phyloP scores from a whole-genome alignment of 2,888 invertebrate species.

The Steromphala cineraria region DNA sequence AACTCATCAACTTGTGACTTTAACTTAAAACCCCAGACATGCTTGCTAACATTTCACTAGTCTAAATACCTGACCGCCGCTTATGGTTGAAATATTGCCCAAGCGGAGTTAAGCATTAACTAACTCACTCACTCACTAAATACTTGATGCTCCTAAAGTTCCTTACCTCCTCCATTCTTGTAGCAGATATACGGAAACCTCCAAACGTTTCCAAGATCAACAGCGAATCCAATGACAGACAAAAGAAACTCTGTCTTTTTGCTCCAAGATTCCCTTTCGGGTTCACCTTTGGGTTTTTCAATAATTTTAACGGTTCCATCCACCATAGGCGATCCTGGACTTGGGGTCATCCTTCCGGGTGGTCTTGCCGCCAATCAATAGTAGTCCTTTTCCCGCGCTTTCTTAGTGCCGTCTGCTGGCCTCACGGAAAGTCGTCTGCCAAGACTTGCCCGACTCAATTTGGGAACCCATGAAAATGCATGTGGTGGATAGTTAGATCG shows the following conservation, averaged over 20 bases:
- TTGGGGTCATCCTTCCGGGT: slow-evolving; percentile 36
- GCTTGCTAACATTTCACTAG: too few relatives aligned
- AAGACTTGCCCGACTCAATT: slow-evolving; percentile 17
- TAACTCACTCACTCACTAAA: too few relatives aligned
- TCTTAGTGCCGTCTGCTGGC: slow-evolving; percentile 17
- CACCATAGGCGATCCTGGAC: slow-evolving; percentile 41
- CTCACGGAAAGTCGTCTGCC: slow-evolving; percentile 4
- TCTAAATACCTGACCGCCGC: too few relatives aligned
- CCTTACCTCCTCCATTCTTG: slow-evolving; percentile 94
- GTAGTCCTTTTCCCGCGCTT: slow-evolving; percentile 23
- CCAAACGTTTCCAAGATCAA: slow-evolving; percentile 96
- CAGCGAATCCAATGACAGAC: slow-evolving; percentile 97
- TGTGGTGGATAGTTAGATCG: slow-evolving; percentile 9
- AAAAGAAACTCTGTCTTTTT: slow-evolving; percentile 95
- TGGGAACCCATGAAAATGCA: slow-evolving; percentile 30
- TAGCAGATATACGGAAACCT: slow-evolving; percentile 94
- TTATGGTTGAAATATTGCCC: too few relatives aligned
- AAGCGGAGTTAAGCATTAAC: too few relatives aligned
- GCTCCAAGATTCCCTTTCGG: slow-evolving; percentile 86
- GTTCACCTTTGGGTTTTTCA: slow-evolving; percentile 46
- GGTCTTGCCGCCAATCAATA: neutral
- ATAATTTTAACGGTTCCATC: slow-evolving; percentile 53
- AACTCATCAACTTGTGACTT: too few relatives aligned
- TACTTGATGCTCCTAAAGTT: neutral
- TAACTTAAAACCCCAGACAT: too few relatives aligned